Evolutionary conservation across 2,113 vertebrate species (phyloP).

Genomic region (Typhlomys cinereus): DNA sequence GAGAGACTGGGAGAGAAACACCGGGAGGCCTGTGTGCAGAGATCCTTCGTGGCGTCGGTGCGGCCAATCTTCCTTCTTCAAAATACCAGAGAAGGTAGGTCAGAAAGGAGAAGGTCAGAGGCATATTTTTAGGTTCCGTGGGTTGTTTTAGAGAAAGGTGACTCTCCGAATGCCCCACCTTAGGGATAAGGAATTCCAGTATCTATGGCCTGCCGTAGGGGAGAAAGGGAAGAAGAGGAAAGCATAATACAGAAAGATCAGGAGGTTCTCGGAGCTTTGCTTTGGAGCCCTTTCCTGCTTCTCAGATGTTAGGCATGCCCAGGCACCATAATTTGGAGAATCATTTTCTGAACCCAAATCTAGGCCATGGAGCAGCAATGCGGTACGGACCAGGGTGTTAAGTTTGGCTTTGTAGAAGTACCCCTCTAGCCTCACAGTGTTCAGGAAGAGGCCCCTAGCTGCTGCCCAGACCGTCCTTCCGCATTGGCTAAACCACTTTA

Average conservation of each 20-base stretch:
- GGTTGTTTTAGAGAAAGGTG: neutral
- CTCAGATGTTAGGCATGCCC: neutral
- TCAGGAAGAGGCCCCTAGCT: neutral
- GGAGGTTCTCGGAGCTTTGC: neutral
- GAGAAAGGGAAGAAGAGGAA: neutral
- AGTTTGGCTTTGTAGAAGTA: neutral
- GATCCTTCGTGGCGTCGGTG: neutral
- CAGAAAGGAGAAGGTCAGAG: neutral
- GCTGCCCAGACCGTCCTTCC: neutral
- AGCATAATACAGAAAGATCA: rapidly evolving
- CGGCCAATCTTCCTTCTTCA: neutral
- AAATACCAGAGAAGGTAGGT: neutral
- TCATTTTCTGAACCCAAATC: neutral
- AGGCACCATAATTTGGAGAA: neutral
- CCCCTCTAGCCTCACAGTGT: neutral
- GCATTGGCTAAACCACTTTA: neutral
- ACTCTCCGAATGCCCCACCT: neutral
- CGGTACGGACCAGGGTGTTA: neutral
- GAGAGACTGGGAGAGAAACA: neutral
- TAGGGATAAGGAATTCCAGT: neutral
- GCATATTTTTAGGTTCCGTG: neutral
- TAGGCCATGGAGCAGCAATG: neutral
- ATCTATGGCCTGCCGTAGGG: neutral
- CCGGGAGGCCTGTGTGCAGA: neutral
- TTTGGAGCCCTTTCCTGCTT: neutral